Evolutionary conservation across 2,888 invertebrate species (phyloP).

Genomic region (Andrena chrysosceles): DNA sequence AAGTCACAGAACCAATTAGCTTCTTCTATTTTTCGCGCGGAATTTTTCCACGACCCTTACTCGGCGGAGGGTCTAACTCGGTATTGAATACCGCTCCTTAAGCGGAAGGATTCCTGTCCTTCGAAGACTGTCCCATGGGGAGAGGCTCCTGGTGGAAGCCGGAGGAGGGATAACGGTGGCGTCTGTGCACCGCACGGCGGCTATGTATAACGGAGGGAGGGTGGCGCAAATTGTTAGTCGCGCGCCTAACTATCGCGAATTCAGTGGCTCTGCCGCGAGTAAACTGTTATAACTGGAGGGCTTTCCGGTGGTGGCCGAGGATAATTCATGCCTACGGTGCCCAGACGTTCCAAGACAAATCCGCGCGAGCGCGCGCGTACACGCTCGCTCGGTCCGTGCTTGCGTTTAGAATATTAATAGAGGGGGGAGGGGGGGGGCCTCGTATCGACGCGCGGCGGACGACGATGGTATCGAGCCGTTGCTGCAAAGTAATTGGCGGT

Average conservation of each 20-base stretch:
- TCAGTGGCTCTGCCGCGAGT: conserved; percentile 41
- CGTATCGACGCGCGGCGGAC: conserved; percentile 33
- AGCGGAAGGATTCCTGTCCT: not conserved
- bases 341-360: conserved; percentile 40
- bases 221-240: conserved; percentile 42
- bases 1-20: not conserved
- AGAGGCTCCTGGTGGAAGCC: not conserved
- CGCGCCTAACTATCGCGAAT: conserved; percentile 40
- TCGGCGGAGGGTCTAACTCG: not conserved
- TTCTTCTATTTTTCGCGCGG: not conserved
- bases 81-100: not conserved
- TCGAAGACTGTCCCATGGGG: not conserved
- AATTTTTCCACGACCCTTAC: not conserved
- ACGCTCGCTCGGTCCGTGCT: conserved; percentile 13
- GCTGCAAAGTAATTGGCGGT: conserved; percentile 47
- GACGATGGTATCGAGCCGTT: conserved; percentile 34
- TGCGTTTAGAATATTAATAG: conserved; percentile 57
- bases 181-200: not conserved
- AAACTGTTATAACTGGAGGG: conserved; percentile 63
- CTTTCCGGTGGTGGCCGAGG: conserved; percentile 47
- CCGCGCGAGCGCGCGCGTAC: conserved; percentile 37
- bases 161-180: conserved; percentile 5
- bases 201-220: conserved; percentile 13
- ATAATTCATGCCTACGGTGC: conserved; percentile 36
- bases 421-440: not conserved